Base-by-base conservation (phyloP, 2,797 vertebrate genomes). In the Acrossocheilus fasciatus region DNA sequence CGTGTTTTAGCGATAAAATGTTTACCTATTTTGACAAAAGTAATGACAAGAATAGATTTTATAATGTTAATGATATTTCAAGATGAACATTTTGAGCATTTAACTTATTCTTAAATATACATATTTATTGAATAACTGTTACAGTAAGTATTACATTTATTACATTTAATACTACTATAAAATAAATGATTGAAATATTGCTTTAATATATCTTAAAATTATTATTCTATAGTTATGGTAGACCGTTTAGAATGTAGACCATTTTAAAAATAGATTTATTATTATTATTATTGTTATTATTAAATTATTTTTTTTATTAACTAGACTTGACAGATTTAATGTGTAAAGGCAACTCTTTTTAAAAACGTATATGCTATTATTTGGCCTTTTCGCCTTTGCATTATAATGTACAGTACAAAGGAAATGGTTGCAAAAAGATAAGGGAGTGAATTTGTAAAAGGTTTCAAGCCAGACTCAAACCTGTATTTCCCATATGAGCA, bases 401-500 rank as follows among this genome's bases (percentile, higher is more conserved):
- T 20, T 69, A 23, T 11, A 20, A 34, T 75, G 26, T 20, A 34
- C 4, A 75, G 26, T 11, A 50, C 8, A 75, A 15, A 50, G 17
- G 47, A 34, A 75, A 75, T 74, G 3, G 14, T 45, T 4, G 8
- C 8, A 34, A 34, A 75, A 47, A 17, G 15, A 34, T 2, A 9
- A 10, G 0, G 17, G 15, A 20, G 34, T 52, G 47, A 17, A 34
- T 76, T 76, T 1, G 0, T 11, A 54, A 54, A 15, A 77, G 6
- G 34, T 57, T 54, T 17, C 18, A 6, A 57, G 34, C 50, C 50
- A 57, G 9, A 57, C 34, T 77, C 6, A 11, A 77, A 57, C 34
- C 18, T 77, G 18, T 57, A 77, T 77, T 77, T 57, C 75, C 50
- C 75, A 57, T 34, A 39, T 57, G 18, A 57, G 12, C 50, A 57